Conservation (phyloP, 2,113 vertebrate genomes). For the Megaceryle maxima region DNA sequence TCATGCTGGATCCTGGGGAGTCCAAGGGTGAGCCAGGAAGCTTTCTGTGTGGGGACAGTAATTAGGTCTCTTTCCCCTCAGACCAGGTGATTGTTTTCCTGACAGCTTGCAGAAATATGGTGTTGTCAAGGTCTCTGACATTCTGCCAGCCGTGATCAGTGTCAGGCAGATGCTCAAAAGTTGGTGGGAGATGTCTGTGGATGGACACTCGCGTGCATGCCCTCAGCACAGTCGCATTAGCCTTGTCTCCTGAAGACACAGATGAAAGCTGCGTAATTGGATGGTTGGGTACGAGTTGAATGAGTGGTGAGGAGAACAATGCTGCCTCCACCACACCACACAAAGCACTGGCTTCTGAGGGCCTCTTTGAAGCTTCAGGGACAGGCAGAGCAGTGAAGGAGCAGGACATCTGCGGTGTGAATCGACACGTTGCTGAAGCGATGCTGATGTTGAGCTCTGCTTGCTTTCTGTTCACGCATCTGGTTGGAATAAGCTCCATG, state of each 20-base stretch:
- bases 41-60: neutral
- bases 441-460: neutral
- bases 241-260: constrained; percentile 16
- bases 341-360: constrained; percentile 23
- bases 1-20: neutral
- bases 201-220: neutral
- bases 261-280: constrained; percentile 56
- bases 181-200: neutral
- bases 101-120: neutral
- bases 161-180: neutral
- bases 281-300: neutral
- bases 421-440: neutral
- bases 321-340: constrained; percentile 25
- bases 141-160: constrained; percentile 22
- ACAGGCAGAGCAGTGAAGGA: neutral
- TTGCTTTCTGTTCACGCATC: neutral
- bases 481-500: neutral
- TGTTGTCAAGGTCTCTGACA: neutral
- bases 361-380: constrained; percentile 1
- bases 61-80: neutral
- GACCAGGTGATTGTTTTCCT: neutral
- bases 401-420: neutral
- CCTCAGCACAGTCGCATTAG: constrained; percentile 12
- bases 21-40: neutral
- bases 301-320: constrained; percentile 43